These are phyloP conservation scores for Ellobius talpinus DNA, from an alignment of 2,113 vertebrate genomes.

Conservation along the genomic window DNA sequence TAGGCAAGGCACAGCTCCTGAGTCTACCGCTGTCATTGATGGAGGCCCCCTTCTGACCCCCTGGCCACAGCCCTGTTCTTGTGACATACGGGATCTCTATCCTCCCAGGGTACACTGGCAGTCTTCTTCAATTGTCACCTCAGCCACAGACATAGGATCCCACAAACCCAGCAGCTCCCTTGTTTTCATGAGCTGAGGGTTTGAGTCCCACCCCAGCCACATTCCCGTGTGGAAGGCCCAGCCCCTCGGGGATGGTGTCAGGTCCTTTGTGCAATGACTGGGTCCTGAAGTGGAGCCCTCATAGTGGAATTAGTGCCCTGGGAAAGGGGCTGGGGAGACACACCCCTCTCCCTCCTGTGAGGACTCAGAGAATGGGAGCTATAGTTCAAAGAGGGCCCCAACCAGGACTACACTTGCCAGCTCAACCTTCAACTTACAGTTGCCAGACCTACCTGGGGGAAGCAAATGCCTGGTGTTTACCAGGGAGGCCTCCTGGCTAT, in stretches of 20 bases:
- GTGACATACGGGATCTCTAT: fast-evolving
- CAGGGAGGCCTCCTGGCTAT: not conserved
- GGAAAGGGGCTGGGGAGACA: not conserved
- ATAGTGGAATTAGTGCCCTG: not conserved
- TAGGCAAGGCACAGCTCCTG: fast-evolving
- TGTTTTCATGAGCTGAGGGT: not conserved
- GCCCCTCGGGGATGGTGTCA: too few relatives aligned
- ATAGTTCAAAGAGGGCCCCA: not conserved
- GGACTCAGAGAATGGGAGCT: not conserved
- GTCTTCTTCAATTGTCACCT: too few relatives aligned
- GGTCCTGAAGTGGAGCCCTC: too few relatives aligned
- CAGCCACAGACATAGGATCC: fast-evolving
- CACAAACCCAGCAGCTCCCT: too few relatives aligned
- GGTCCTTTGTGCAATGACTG: too few relatives aligned
- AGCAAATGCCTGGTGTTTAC: not conserved
- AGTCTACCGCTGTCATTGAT: fast-evolving
- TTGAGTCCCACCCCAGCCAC: not conserved
- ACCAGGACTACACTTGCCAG: fast-evolving
- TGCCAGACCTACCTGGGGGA: not conserved
- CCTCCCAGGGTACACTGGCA: too few relatives aligned
- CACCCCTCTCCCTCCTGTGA: not conserved
- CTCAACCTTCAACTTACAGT: too few relatives aligned
- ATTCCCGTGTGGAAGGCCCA: too few relatives aligned
- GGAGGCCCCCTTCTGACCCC: not conserved
- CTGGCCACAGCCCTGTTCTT: not conserved